Evolutionary conservation across 1,140 invertebrate genomes (phyloP).

Genomic region (Popillia japonica): DNA sequence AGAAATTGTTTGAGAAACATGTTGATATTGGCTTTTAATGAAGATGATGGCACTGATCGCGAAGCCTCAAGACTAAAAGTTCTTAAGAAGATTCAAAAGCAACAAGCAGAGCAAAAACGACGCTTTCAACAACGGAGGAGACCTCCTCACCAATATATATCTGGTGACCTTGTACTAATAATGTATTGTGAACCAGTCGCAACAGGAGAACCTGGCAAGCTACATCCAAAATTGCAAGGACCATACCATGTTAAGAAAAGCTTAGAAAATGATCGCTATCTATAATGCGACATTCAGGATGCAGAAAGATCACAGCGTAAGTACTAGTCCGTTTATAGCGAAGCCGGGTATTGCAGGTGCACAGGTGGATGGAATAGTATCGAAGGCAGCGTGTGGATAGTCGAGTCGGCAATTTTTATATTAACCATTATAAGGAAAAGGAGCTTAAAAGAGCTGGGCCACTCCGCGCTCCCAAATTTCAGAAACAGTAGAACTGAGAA

Average conservation of each 20-base stretch:
- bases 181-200: constrained; percentile 13
- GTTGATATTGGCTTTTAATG: too few relatives aligned
- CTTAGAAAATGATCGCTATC: constrained; percentile 12
- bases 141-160: background rate
- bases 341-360: background rate
- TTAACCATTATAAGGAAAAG: too few relatives aligned
- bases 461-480: too few relatives aligned
- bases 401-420: too few relatives aligned
- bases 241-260: background rate
- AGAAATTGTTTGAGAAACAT: too few relatives aligned
- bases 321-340: background rate
- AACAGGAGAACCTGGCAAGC: constrained; percentile 33
- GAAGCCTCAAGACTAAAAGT: too few relatives aligned
- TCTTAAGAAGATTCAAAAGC: background rate
- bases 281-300: background rate
- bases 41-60: too few relatives aligned
- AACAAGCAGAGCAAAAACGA: background rate
- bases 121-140: background rate
- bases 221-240: constrained; percentile 9
- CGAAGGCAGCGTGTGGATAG: background rate
- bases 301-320: background rate
- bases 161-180: constrained; percentile 3
- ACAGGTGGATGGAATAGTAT: too few relatives aligned
- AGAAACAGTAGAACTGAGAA: too few relatives aligned
- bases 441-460: too few relatives aligned